Percentiles rank a stretch among this genome's conserved stretches.
Conservation (phyloP, 2,888 invertebrate genomes). For the Rugalucina vietnamica region DNA sequence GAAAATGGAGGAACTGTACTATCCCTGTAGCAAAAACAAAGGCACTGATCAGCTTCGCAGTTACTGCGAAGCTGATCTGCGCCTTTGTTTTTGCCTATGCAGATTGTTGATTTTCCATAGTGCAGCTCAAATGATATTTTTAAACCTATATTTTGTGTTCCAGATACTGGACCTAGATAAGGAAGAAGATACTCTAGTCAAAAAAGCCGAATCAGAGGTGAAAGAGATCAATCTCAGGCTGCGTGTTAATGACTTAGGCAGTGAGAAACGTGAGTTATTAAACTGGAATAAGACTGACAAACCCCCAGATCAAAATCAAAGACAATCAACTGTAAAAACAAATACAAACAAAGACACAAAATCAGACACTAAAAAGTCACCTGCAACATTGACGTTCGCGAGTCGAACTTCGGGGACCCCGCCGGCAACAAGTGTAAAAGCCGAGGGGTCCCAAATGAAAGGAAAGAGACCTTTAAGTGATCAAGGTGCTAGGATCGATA, state of each 20-base stretch:
- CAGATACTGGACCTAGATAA: conserved; percentile 73
- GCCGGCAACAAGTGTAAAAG: conserved; percentile 22
- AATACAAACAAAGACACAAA: conserved; percentile 47
- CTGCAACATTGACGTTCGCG: conserved; percentile 52
- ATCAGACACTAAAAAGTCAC: conserved; percentile 40
- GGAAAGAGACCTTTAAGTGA: conserved; percentile 69
- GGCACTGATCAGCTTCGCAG: no score
- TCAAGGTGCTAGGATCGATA: conserved; percentile 66
- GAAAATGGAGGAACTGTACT: no score
- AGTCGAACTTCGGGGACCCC: conserved; percentile 53
- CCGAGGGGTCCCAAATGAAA: conserved; percentile 21
- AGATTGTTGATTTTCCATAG: no score
- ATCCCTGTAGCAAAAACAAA: no score
- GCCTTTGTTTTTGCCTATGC: no score
- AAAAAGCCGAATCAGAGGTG: conserved; percentile 68
- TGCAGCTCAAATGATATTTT: no score
- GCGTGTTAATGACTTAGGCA: conserved; percentile 64
- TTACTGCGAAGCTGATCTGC: no score
- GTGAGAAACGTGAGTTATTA: conserved; percentile 62
- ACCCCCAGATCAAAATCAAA: conserved; percentile 63
- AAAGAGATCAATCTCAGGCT: conserved; percentile 69
- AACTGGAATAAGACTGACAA: conserved; percentile 54
- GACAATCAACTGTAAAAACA: conserved; percentile 56
- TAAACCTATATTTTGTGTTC: not conserved
- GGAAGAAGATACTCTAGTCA: conserved; percentile 71